Evolutionary conservation across 2,113 vertebrate species (phyloP).

Genomic region (Stomatorhinus ivindoensis): DNA sequence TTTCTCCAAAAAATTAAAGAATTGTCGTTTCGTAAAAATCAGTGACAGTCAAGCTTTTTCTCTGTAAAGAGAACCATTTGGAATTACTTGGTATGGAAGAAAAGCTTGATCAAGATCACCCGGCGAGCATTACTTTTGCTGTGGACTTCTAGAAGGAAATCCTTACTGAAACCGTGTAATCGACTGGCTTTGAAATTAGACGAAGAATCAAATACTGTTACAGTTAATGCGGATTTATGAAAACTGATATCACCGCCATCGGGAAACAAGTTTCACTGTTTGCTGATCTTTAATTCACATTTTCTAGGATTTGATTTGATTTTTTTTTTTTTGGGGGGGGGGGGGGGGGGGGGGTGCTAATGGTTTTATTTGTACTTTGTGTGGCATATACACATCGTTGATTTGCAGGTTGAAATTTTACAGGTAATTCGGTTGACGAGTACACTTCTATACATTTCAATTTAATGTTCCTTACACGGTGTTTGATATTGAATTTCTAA

Average conservation of each 20-base stretch:
- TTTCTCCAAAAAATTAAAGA: constrained; percentile 55
- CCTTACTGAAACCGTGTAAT: neutral
- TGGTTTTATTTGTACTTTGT: neutral
- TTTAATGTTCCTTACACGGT: neutral
- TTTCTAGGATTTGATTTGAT: neutral
- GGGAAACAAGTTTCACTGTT: neutral
- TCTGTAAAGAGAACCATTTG: neutral
- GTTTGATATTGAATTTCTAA: neutral
- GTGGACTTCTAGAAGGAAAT: neutral
- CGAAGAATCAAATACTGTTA: neutral
- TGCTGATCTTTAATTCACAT: neutral
- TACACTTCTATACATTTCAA: neutral
- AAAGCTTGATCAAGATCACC: neutral
- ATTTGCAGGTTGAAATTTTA: neutral
- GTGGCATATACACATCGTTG: neutral
- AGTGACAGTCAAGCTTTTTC: neutral
- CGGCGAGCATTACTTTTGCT: neutral
- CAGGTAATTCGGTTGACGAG: neutral
- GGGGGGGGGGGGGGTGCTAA: neutral
- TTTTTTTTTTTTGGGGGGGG: neutral
- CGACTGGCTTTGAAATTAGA: neutral
- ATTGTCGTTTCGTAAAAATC: constrained; percentile 12
- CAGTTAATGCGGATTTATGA: neutral
- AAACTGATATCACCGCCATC: neutral
- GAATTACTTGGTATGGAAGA: neutral